Conservation (phyloP, 2,888 invertebrate genomes). For the Frankliniella intonsa region DNA sequence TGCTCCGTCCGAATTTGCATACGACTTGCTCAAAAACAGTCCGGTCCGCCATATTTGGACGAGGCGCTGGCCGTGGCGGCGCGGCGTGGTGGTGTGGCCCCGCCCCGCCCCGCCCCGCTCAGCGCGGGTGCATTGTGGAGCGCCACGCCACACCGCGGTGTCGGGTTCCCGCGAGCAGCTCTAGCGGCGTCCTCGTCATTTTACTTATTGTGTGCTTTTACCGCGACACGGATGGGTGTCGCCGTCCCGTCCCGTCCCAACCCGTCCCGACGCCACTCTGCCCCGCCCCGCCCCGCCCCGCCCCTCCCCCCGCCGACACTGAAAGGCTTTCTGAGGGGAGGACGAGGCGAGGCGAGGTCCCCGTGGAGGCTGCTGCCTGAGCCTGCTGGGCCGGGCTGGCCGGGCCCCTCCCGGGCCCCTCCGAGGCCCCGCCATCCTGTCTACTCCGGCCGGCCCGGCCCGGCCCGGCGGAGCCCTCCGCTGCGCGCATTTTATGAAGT, state of each 20-base stretch:
- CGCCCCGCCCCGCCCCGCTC: too few species aligned
- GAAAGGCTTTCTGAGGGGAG: conserved; percentile 20
- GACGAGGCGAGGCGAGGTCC: conserved; percentile 29
- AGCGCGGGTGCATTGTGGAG: too few species aligned
- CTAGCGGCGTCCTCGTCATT: too few species aligned
- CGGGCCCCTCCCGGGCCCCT: conserved; percentile 36
- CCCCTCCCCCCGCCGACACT: conserved; percentile 28
- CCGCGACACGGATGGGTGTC: too few species aligned
- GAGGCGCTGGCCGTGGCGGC: neutral
- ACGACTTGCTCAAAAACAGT: conserved; percentile 21
- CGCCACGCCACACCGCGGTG: too few species aligned
- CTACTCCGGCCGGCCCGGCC: neutral
- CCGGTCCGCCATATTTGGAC: conserved; percentile 10
- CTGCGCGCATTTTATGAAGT: conserved; percentile 9
- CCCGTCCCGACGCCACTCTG: neutral
- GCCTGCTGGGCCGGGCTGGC: conserved; percentile 15
- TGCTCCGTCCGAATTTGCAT: neutral
- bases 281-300: neutral
- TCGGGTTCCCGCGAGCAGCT: too few species aligned
- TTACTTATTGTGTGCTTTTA: too few species aligned
- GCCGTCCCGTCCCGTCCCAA: too few species aligned
- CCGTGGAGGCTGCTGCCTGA: conserved; percentile 31
- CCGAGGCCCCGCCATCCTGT: conserved; percentile 13
- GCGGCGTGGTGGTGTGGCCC: too few species aligned
- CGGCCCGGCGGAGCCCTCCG: neutral